Base-by-base conservation (phyloP, 2,797 vertebrate genomes). In the Loris lydekkerianus region DNA sequence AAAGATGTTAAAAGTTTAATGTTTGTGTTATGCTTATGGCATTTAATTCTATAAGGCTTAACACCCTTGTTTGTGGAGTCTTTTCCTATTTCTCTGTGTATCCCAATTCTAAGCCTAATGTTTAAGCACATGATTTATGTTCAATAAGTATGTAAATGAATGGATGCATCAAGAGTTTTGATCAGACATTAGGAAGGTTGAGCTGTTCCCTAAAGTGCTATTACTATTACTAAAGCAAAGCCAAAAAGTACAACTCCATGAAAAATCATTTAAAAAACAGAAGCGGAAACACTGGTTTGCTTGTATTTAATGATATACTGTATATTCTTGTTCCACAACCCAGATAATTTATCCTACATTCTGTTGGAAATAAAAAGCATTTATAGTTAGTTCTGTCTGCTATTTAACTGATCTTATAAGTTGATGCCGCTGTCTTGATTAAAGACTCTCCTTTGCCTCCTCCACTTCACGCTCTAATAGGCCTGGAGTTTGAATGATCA, bases 231-330 rank as follows among this genome's bases (percentile, higher is more conserved):
- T 20, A 84, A 94, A 90, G 25, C 10, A 81, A 53, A 87, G 27
- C 77, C 75, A 76, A 91, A 81, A 27, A 8, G 21, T 43, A 27
- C 21, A 53, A 11, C 15, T 83, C 34, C 10, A 4, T 78, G 77
- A 75, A 88, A 97, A 93, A 61, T 81, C 17, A 40, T 58, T 91
- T 91, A 63, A 63, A 49, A 93, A 92, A 70, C 40, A 81, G 37
- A 17, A 92, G 69, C 61, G 14, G 69, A 58, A 90, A 31, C 25
- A 27, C 1, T 14, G 2, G 7, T 75, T 69, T 58, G 3, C 34
- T 80, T 84, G 7, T 46, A 49, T 94, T 90, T 73, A 87, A 23
- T 61, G 53, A 27, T 34, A 10, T 17, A 53, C 49, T 53, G 49
- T 53, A 34, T 7, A 23, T 77, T 76, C 15, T 65, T 65, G 82